Evolutionary conservation across 2,113 vertebrate species (phyloP), one percentile per base, ranked within the genome.

Genomic region (Atlantisia rogersi): DNA sequence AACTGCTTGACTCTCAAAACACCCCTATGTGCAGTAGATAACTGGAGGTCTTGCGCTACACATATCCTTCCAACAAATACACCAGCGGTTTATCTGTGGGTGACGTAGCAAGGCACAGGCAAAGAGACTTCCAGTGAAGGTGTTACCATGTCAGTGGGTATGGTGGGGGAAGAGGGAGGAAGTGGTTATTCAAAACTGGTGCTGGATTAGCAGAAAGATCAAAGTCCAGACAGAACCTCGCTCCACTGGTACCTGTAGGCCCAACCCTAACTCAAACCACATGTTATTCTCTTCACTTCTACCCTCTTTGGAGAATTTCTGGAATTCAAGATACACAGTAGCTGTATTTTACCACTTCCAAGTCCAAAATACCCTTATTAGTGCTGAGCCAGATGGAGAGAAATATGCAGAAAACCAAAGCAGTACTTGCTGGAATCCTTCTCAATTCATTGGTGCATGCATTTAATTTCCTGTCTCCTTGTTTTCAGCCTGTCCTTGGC

Each of bases 381-480:
- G 63, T 67, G 53, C 88, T 89, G 86, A 94, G 94, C 92, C 77
- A 91, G 80, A 94, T 63, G 90, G 69, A 94, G 86, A 85, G 65
- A 92, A 91, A 62, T 25, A 87, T 63, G 93, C 82, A 62, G 83
- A 65, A 91, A 96, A 60, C 53, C 86, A 92, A 71, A 70, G 8
- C 2, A 1, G 65, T 50, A 39, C 86, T 96, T 76, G 88, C 91
- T 95, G 94, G 90, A 94, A 94, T 84, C 88, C 76, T 52, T 84
- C 88, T 94, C 96, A 79, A 62, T 87, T 85, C 88, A 29, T 62
- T 5, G 2, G 69, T 91, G 96, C 70, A 82, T 82, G 92, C 91
- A 92, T 94, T 97, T 97, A 82, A 96, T 95, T 95, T 97, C 95
- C 96, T 94, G 92, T 91, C 96, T 96, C 94, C 92, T 94, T 94